A percentile compares a stretch with the other conserved stretches of the same genome.
Evolutionary conservation across 2,888 invertebrate genomes (phyloP).

Genomic region (Micoletzkya japonica): DNA sequence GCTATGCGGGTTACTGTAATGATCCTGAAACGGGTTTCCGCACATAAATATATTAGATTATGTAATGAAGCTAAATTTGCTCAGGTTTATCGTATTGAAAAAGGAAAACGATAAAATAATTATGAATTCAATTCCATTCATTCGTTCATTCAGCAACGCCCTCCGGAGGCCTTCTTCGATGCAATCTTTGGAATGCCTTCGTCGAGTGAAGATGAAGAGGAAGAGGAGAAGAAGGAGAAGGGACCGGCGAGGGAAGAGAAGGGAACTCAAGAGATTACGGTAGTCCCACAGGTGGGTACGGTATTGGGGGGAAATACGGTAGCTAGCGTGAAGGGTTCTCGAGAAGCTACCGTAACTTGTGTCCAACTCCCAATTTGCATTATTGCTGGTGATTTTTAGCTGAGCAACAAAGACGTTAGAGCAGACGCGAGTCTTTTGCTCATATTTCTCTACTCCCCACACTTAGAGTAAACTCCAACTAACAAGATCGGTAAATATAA

Average conservation of each 20-base stretch:
- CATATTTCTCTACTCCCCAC: too few species aligned
- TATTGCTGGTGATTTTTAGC: too few species aligned
- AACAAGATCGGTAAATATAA: too few species aligned
- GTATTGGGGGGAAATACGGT: neutral
- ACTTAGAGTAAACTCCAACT: too few species aligned
- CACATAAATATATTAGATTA: too few species aligned
- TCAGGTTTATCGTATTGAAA: too few species aligned
- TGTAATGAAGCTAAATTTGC: too few species aligned
- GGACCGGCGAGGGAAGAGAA: neutral
- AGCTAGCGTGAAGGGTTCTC: neutral
- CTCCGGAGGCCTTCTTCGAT: constrained; percentile 19
- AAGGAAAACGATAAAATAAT: neutral
- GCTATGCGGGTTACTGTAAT: too few species aligned
- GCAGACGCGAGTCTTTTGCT: too few species aligned
- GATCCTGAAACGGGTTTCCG: too few species aligned
- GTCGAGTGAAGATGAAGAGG: constrained; percentile 24
- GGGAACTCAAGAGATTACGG: neutral
- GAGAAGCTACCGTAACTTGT: neutral
- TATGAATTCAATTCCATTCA: neutral
- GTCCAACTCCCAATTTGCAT: too few species aligned
- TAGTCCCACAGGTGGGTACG: neutral
- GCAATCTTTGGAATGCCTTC: constrained; percentile 17
- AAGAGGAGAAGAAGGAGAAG: constrained; percentile 34
- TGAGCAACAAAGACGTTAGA: too few species aligned
- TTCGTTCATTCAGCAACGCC: neutral